Base-by-base conservation (phyloP, 2,797 vertebrate species). In the Cryptoprocta ferox region DNA sequence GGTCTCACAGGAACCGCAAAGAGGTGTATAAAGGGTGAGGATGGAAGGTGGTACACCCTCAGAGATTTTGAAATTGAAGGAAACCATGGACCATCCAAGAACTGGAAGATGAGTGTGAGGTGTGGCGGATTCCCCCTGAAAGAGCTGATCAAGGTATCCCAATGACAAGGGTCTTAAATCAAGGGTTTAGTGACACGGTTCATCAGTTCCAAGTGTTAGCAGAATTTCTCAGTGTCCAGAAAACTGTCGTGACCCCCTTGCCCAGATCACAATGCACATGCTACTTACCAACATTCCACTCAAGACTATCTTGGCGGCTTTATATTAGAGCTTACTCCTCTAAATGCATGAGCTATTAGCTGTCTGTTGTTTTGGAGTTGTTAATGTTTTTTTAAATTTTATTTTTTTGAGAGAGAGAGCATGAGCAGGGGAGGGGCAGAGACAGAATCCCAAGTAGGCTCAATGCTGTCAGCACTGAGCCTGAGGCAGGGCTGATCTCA, bases 31-130 rank as follows among this genome's bases (percentile, higher is more conserved):
- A 1, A 1, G 61, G 26, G 9, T 32, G 2, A 63, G 21, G 0
- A 50, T 4, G 50, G 56, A 39, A 6, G 1, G 0, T 76, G 88
- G 95, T 0, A 95, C 71, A 97, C 92, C 6, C 94, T 50, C 80
- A 78, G 18, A 66, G 50, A 96, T 11, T 98, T 97, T 35, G 97
- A 98, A 95, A 15, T 94, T 9, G 0, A 65, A 97, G 97, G 97
- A 50, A 39, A 6, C 0, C 2, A 0, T 0, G 2, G 0, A 53
- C 5, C 1, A 5, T 84, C 80, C 14, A 96, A 65, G 84, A 96
- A 97, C 30, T 98, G 97, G 97, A 97, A 28, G 80, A 0, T 30
- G 15, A 97, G 83, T 1, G 7, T 97, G 24, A 97, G 92, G 42
- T 97, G 97, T 1, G n/a, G 5, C 0, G 94, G 96, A 6, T 61